A percentile compares a stretch with the other conserved stretches of the same genome.
Evolutionary conservation across 2,888 invertebrate species (phyloP).

Genomic region (Caradrina clavipalpis): DNA sequence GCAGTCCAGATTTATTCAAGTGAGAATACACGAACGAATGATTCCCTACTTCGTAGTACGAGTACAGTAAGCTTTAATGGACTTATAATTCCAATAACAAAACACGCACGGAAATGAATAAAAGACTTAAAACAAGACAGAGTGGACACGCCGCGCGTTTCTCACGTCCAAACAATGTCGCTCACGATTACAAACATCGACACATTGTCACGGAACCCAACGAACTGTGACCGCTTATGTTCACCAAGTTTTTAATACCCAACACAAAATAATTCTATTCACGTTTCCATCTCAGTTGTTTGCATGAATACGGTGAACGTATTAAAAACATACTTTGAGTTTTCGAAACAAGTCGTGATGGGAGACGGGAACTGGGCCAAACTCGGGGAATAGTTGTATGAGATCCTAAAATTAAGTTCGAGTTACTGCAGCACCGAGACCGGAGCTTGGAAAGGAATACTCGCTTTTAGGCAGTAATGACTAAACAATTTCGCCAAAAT

Average conservation of each 20-base stretch:
- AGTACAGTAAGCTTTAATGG: too few species aligned
- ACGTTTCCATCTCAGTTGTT: conserved; percentile 64
- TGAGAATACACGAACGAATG: neutral
- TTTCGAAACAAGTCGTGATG: conserved; percentile 58
- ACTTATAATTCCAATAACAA: conserved; percentile 21
- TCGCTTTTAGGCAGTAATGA: conserved; percentile 28
- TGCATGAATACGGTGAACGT: conserved; percentile 61
- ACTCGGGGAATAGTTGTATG: conserved; percentile 60
- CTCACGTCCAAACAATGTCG: conserved; percentile 69
- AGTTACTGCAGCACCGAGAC: conserved; percentile 33
- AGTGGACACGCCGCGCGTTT: conserved; percentile 67
- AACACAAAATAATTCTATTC: conserved; percentile 62
- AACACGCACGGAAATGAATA: conserved; percentile 24
- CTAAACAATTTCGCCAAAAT: conserved; percentile 17
- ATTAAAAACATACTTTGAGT: conserved; percentile 64
- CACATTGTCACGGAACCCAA: conserved; percentile 66
- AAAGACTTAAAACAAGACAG: conserved; percentile 65
- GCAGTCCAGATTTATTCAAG: neutral
- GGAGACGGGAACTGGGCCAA: conserved; percentile 43
- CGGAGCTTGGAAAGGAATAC: conserved; percentile 13
- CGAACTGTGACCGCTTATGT: conserved; percentile 66
- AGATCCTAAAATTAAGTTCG: conserved; percentile 56
- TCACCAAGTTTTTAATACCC: conserved; percentile 68
- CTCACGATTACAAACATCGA: conserved; percentile 67
- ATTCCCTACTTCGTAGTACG: neutral